phyloP scores from a whole-genome alignment of 2,888 invertebrate genomes.

The Amorpha juglandis region DNA sequence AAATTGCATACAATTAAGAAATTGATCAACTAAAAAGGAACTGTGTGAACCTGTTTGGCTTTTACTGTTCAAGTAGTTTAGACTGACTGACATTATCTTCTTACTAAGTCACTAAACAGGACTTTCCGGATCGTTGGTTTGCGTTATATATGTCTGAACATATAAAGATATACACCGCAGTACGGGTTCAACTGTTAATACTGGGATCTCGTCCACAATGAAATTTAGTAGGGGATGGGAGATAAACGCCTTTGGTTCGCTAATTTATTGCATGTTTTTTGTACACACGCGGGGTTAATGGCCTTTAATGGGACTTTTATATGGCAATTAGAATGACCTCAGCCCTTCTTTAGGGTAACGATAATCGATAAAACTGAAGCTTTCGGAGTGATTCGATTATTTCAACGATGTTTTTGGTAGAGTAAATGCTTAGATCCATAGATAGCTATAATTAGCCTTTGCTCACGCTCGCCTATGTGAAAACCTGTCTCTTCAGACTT shows the following conservation, averaged over 20 bases:
- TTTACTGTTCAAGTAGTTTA: no score
- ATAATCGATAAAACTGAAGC: slow-evolving; percentile 18
- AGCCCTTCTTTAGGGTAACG: slow-evolving; percentile 47
- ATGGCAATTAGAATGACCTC: slow-evolving; percentile 68
- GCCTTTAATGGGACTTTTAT: slow-evolving; percentile 75
- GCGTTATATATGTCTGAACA: neutral
- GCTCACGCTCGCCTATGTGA: no score
- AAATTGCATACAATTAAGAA: no score
- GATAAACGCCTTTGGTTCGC: slow-evolving; percentile 68
- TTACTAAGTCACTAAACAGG: no score
- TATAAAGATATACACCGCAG: slow-evolving; percentile 31
- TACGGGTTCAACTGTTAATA: slow-evolving; percentile 28
- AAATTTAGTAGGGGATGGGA: slow-evolving; percentile 61
- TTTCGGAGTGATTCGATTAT: neutral
- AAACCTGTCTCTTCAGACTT: no score
- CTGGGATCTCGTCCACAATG: slow-evolving; percentile 40
- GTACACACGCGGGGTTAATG: slow-evolving; percentile 69
- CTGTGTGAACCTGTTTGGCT: no score
- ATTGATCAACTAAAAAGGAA: no score
- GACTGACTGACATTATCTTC: no score
- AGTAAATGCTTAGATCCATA: no score
- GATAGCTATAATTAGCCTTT: no score
- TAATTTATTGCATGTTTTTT: slow-evolving; percentile 82
- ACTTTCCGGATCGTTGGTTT: neutral
- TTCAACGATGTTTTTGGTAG: neutral